Evolutionary conservation across 2,888 invertebrate species (phyloP).

Genomic region (Catotricha subobsoleta): DNA sequence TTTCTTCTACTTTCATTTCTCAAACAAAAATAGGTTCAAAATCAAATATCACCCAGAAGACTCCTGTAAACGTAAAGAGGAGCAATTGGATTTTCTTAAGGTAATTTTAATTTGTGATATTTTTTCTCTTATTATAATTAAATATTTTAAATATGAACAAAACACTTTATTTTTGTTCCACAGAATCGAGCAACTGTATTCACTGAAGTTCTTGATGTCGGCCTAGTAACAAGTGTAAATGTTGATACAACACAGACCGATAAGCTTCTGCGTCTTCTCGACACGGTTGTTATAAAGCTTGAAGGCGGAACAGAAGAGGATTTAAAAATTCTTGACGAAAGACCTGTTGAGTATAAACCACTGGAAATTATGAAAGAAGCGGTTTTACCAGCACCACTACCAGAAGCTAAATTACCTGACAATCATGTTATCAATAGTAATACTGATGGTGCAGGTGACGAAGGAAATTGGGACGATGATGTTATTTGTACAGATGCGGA

Average conservation of each 20-base stretch:
- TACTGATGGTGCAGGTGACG: slow-evolving; percentile 10
- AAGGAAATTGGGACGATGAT: slow-evolving; percentile 13
- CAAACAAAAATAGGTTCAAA: slow-evolving; percentile 67
- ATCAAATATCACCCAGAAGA: slow-evolving; percentile 98
- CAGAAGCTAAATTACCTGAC: slow-evolving; percentile 13
- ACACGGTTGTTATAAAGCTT: slow-evolving; percentile 89
- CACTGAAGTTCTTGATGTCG: slow-evolving; percentile 57
- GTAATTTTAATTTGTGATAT: slow-evolving; percentile 30
- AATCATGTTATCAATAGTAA: slow-evolving; percentile 8
- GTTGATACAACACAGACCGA: slow-evolving; percentile 76
- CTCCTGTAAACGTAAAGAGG: slow-evolving; percentile 72
- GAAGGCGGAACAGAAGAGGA: slow-evolving; percentile 88
- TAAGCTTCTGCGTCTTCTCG: slow-evolving; percentile 68
- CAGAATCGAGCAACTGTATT: slow-evolving; percentile 81
- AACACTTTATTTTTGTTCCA: slow-evolving; percentile 14
- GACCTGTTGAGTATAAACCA: slow-evolving; percentile 21
- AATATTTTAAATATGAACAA: neutral
- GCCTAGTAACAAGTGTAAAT: slow-evolving; percentile 54
- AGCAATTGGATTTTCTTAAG: slow-evolving; percentile 63
- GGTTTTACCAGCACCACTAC: neutral
- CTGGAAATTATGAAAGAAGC: neutral
- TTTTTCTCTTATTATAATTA: slow-evolving; percentile 2
- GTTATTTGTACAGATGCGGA: slow-evolving; percentile 14
- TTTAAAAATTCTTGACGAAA: slow-evolving; percentile 64
- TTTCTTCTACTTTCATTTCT: slow-evolving; percentile 9